Evolutionary conservation across 2,113 vertebrate species (phyloP).

Genomic region (Dendropsophus ebraccatus): DNA sequence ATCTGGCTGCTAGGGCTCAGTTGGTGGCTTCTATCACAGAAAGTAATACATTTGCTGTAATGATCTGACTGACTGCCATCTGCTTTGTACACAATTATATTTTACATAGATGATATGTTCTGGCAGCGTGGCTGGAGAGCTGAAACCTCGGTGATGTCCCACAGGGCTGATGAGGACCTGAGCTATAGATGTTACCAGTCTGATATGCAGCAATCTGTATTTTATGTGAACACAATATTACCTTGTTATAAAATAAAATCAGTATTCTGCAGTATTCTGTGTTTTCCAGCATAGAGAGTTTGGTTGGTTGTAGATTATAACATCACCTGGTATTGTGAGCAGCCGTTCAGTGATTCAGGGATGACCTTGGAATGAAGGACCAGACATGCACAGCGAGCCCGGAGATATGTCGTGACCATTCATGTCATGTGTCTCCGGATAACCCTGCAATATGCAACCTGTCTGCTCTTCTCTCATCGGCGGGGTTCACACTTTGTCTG

Average conservation of each 20-base stretch:
- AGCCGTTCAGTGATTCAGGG: slow-evolving; percentile 29
- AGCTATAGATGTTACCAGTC: slow-evolving; percentile 32
- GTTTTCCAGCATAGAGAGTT: slow-evolving; percentile 23
- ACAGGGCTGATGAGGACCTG: slow-evolving; percentile 20
- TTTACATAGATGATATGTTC: slow-evolving; percentile 40
- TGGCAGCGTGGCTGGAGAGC: slow-evolving; percentile 11
- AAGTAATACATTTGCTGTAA: slow-evolving; percentile 52
- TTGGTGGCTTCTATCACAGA: slow-evolving; percentile 43
- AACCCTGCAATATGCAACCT: not conserved
- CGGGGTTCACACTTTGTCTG: not conserved
- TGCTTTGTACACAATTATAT: slow-evolving; percentile 44
- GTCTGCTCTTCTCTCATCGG: not conserved
- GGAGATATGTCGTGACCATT: not conserved
- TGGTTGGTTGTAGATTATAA: slow-evolving; percentile 13
- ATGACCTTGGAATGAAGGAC: slow-evolving; percentile 42
- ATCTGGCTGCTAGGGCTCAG: slow-evolving; percentile 35
- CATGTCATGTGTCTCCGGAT: not conserved
- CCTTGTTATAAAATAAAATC: slow-evolving; percentile 34
- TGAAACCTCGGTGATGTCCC: slow-evolving; percentile 14
- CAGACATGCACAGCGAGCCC: not conserved
- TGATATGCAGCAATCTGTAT: slow-evolving; percentile 38
- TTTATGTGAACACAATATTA: slow-evolving; percentile 36
- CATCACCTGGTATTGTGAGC: slow-evolving; percentile 7
- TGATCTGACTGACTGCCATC: slow-evolving; percentile 51
- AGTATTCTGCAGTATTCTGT: not conserved